Evolutionary conservation across 2,113 vertebrate species (phyloP).

Genomic region (Anoplopoma fimbria): DNA sequence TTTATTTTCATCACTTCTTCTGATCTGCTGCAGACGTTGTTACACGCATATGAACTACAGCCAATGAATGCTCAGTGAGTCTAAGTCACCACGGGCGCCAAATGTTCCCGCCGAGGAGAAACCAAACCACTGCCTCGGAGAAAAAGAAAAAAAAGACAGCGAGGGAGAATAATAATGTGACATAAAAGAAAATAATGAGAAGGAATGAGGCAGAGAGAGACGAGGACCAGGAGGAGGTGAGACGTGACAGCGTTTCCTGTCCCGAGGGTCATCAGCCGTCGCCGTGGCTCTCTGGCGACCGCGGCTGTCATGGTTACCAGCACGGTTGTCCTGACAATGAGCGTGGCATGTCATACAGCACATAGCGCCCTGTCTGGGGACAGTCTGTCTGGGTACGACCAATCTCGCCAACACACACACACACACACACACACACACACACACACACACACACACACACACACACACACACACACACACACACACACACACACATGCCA

Average conservation of each 20-base stretch:
- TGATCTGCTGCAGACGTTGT: too few species aligned
- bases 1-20: too few species aligned
- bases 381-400: conserved; percentile 40
- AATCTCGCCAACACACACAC: neutral
- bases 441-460: conserved; percentile 15
- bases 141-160: too few species aligned
- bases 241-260: conserved; percentile 7
- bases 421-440: conserved; percentile 17
- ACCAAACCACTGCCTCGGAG: too few species aligned
- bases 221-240: too few species aligned
- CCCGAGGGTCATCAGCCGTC: conserved; percentile 32
- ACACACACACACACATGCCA: neutral
- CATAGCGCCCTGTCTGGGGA: conserved; percentile 46
- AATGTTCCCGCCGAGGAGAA: too few species aligned
- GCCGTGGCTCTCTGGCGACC: conserved; percentile 21
- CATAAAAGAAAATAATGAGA: too few species aligned
- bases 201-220: too few species aligned
- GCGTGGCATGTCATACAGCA: conserved; percentile 26
- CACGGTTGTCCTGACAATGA: conserved; percentile 64
- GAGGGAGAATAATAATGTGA: too few species aligned
- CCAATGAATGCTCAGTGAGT: too few species aligned
- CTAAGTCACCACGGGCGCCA: too few species aligned
- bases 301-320: conserved; percentile 65
- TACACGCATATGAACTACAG: too few species aligned
- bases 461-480: conserved; percentile 5